These are phyloP conservation scores for Idaea aversata DNA, from an alignment of 2,888 invertebrate species.

Conservation along the genomic window DNA sequence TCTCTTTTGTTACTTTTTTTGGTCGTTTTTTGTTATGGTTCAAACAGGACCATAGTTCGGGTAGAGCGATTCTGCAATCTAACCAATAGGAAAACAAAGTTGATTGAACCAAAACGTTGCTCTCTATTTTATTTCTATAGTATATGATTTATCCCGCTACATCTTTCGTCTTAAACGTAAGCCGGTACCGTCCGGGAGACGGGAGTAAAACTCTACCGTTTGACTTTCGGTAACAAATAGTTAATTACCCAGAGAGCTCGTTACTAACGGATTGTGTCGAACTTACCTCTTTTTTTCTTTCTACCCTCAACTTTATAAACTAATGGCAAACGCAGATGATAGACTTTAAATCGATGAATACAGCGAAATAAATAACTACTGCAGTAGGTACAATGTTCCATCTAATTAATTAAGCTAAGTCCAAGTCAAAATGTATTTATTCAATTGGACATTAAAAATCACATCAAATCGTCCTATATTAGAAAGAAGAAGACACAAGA, in stretches of 20 bases:
- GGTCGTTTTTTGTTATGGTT: too few relatives aligned
- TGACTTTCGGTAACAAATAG: slow-evolving; percentile 72
- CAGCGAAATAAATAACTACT: not conserved
- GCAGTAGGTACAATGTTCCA: too few relatives aligned
- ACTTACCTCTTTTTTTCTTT: slow-evolving; percentile 37
- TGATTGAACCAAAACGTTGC: not conserved
- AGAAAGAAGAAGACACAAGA: too few relatives aligned
- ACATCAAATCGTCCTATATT: too few relatives aligned
- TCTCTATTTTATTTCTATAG: not conserved
- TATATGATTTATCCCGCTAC: not conserved
- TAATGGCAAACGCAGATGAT: not conserved
- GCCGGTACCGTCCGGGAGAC: slow-evolving; percentile 27
- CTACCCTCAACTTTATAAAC: slow-evolving; percentile 35
- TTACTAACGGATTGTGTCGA: slow-evolving; percentile 66
- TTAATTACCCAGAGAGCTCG: slow-evolving; percentile 74
- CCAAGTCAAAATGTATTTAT: too few relatives aligned
- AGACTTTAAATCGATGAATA: not conserved
- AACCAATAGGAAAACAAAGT: too few relatives aligned
- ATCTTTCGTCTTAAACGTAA: slow-evolving; percentile 23
- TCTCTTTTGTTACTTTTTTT: too few relatives aligned
- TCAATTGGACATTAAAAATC: too few relatives aligned
- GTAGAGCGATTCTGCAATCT: too few relatives aligned
- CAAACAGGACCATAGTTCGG: too few relatives aligned
- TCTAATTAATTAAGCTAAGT: too few relatives aligned
- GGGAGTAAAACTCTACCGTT: slow-evolving; percentile 57